phyloP scores from a whole-genome alignment of 2,797 vertebrate species.

The Malacoctenus gilli region DNA sequence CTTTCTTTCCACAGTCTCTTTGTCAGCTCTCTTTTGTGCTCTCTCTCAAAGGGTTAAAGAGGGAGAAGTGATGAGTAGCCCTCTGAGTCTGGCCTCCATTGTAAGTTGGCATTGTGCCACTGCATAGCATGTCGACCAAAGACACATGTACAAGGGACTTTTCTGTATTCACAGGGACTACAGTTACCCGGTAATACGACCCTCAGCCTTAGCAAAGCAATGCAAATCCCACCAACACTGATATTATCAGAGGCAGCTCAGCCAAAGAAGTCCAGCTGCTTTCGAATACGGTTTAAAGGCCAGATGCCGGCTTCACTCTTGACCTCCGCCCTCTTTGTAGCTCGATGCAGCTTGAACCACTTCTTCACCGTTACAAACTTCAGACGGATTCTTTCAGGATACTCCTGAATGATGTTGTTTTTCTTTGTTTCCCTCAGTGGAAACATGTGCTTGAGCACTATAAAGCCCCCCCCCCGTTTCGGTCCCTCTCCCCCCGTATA shows the following conservation, averaged over 20 bases:
- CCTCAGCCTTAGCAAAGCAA: constrained; percentile 47
- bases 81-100: constrained; percentile 63
- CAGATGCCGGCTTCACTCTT: constrained; percentile 2
- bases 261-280: constrained; percentile 12
- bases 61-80: constrained; percentile 73
- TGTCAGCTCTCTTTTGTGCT: constrained; percentile 69
- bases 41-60: constrained; percentile 76
- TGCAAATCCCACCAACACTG: constrained; percentile 39
- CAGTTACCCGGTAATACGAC: constrained; percentile 45
- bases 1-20: constrained; percentile 59
- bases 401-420: constrained; percentile 42
- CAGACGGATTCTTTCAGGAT: constrained; percentile 24
- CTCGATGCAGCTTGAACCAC: neutral
- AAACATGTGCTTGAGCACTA: constrained; percentile 65
- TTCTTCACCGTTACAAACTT: constrained; percentile 18
- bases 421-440: constrained; percentile 51
- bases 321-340: neutral
- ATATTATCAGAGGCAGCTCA: constrained; percentile 5
- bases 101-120: constrained; percentile 69
- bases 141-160: constrained; percentile 67
- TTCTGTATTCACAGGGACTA: constrained; percentile 48
- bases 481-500: constrained; percentile 46
- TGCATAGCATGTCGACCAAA: constrained; percentile 64
- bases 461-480: constrained; percentile 48
- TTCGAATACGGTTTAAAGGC: constrained; percentile 9